phyloP scores from a whole-genome alignment of 2,113 vertebrate genomes.

The Sakesphorus luctuosus region DNA sequence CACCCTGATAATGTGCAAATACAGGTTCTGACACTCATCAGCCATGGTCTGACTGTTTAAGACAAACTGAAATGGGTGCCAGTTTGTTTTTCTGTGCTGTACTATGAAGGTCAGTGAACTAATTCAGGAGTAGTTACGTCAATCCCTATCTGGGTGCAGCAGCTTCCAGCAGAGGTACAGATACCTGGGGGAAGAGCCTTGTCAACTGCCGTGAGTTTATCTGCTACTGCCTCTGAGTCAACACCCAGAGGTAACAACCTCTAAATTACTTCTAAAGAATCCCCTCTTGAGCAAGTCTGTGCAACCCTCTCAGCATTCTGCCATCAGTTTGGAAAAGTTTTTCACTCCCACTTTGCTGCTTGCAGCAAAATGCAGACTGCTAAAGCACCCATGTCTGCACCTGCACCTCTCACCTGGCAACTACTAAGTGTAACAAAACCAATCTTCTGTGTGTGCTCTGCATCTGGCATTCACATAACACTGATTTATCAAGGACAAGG shows the following conservation, averaged over 20 bases:
- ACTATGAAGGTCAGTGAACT: background rate
- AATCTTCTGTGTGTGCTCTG: background rate
- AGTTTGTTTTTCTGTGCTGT: background rate
- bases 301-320: background rate
- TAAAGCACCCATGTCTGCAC: background rate
- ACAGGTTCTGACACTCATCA: background rate
- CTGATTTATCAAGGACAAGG: background rate
- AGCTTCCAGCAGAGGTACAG: background rate
- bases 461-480: fast-evolving
- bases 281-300: background rate
- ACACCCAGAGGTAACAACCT: background rate
- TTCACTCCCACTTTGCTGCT: background rate
- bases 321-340: background rate
- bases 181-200: background rate
- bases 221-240: background rate
- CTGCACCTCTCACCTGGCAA: background rate
- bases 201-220: background rate
- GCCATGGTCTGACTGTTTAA: background rate
- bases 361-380: background rate
- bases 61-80: background rate
- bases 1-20: background rate
- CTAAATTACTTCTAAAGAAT: background rate
- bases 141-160: background rate
- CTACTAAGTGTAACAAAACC: background rate
- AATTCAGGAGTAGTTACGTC: background rate